Evolutionary conservation across 1,140 invertebrate genomes (phyloP).

Genomic region (Callitettix versicolor): DNA sequence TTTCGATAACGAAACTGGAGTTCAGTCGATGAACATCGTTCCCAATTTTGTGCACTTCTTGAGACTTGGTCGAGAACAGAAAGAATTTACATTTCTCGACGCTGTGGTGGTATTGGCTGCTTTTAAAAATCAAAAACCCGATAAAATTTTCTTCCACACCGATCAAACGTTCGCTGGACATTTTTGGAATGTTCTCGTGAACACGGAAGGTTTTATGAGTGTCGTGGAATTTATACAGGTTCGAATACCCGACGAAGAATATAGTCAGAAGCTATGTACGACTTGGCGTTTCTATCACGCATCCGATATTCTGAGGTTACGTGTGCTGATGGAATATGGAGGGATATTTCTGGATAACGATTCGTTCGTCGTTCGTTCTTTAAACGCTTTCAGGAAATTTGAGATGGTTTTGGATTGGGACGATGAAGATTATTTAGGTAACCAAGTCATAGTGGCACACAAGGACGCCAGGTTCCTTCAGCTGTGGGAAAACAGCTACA

Average conservation of each 20-base stretch:
- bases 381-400: constrained; percentile 26
- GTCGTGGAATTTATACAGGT: no score
- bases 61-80: neutral
- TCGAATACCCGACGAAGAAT: no score
- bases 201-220: neutral
- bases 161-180: constrained; percentile 16
- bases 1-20: constrained; percentile 23
- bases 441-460: constrained; percentile 30
- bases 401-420: constrained; percentile 35
- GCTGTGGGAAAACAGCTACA: constrained; percentile 29
- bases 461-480: constrained; percentile 29
- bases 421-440: constrained; percentile 24
- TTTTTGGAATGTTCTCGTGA: constrained; percentile 21
- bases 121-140: constrained; percentile 23
- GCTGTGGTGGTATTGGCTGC: constrained; percentile 19
- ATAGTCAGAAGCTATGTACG: no score
- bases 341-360: constrained; percentile 27
- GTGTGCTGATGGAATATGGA: constrained; percentile 22
- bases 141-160: constrained; percentile 23
- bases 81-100: constrained; percentile 15
- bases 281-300: constrained; percentile 5
- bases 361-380: constrained; percentile 19
- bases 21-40: constrained; percentile 16
- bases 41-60: constrained; percentile 25
- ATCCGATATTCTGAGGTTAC: constrained; percentile 20